Base-by-base conservation (phyloP, 2,113 vertebrate genomes). In the Oceanodroma tethys region DNA sequence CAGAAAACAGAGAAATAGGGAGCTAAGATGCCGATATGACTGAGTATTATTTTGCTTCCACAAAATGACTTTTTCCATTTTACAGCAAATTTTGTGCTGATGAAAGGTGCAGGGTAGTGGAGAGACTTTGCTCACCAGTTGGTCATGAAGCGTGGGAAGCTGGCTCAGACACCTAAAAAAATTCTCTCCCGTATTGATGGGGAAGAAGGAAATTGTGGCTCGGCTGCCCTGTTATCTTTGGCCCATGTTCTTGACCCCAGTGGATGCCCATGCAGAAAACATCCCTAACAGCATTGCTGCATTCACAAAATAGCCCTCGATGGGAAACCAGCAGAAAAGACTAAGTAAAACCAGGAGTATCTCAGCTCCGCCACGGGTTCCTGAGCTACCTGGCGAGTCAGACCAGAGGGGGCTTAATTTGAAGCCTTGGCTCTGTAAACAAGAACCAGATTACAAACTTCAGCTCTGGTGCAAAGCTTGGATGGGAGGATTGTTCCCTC, bases 381-480 rank as follows among this genome's bases (percentile, higher is more conserved):
- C 55, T 59, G 45, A 95, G 52, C 84, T 91, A 78, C 36, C 9
- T 6, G 7, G 36, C 12, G 3, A 40, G 47, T 65, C 62, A 83
- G 72, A 90, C 45, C 80, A 90, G 48, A 93, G 88, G 45, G 40
- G 75, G 78, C 76, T 79, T 88, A 52, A 62, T 81, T 79, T 92
- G 87, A 93, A 92, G 72, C 42, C 48, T 95, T 82, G 87, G 84
- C 73, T 93, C 76, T 85, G 84, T 86, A 90, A 93, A 90, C 74
- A 94, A 91, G 92, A 96, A 83, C 78, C 78, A 93, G 93, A 95
- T 92, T 86, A 93, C 82, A 95, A 95, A 96, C 76, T 95, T 88
- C 79, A 89, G 86, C 90, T 74, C 70, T 93, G 67, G 79, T 94
- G 93, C 84, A 88, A 87, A 87, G 82, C 94, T 81, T 84, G 91